These are phyloP conservation scores for Akabosia matsudoensis DNA, from an alignment of 1,140 invertebrate genomes.

Conservation along the genomic window DNA sequence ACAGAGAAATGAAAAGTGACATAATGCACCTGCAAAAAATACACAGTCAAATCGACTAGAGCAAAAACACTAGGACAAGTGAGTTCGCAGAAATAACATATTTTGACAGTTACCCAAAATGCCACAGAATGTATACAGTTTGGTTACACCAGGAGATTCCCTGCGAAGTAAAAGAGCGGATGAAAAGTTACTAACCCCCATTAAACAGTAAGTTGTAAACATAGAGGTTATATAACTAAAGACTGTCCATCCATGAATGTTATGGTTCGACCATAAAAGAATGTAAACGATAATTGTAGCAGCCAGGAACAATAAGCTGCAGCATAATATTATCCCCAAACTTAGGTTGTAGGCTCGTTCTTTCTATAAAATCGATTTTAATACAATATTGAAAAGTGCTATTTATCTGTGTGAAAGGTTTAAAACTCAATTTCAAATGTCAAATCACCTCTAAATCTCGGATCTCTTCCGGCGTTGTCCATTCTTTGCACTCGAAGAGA, in stretches of 20 bases:
- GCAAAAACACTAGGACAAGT: constrained; percentile 21
- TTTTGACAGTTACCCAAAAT: neutral
- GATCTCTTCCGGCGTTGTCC: neutral
- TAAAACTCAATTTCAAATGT: neutral
- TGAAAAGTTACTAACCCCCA: constrained; percentile 19
- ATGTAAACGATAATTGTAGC: constrained; percentile 10
- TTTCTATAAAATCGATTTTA: neutral
- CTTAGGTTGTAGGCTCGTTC: neutral
- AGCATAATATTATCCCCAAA: no score
- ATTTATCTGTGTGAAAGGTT: neutral
- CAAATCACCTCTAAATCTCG: neutral
- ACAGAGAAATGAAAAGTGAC: constrained; percentile 42
- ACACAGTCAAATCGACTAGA: neutral
- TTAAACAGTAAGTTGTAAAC: neutral
- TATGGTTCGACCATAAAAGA: neutral
- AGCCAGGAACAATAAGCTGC: neutral
- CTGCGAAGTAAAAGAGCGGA: neutral
- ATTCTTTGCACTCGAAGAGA: neutral
- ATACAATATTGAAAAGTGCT: neutral
- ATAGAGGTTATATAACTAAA: neutral
- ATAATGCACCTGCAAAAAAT: constrained; percentile 27
- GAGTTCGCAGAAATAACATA: neutral
- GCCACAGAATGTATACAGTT: neutral
- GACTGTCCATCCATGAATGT: neutral
- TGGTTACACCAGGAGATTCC: neutral